Base-by-base conservation (phyloP, 2,797 vertebrate genomes). In the Chiroxiphia lanceolata region DNA sequence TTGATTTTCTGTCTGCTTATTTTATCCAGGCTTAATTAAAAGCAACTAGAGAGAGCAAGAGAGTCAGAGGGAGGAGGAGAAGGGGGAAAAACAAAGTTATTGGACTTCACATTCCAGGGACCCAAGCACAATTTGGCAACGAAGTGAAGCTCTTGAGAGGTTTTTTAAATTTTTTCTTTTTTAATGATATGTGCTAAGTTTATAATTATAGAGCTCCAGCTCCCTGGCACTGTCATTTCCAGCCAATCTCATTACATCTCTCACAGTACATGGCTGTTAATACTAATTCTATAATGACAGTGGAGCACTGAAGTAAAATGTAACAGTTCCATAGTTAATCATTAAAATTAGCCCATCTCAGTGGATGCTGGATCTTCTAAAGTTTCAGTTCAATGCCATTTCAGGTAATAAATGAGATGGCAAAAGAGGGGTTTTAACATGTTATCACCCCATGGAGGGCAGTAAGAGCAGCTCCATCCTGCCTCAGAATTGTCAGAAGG, bases 281-380 rank as follows among this genome's bases (percentile, higher is more conserved):
- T 97, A 92, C 91, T 97, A 97, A 97, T 97, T 97, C 88, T 63
- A 89, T 95, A 97, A 97, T 96, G 97, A 97, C 96, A 97, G 95
- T 77, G 57, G 83, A 96, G 87, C 89, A 94, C 16, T 87, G 93
- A 95, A 85, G 53, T 98, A 95, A 97, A 97, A 97, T 97, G 95
- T 97, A 97, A 97, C 93, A 93, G 93, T 97, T 97, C 87, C 97
- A 97, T 92, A 87, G 97, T 97, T 98, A 97, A 98, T 97, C 96
- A 98, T 97, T 97, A 97, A 95, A 98, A 98, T 97, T 96, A 98
- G 95, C 89, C 93, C 87, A 90, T 96, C 93, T 94, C 26, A 1
- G 94, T 95, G 93, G 93, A 97, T 94, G 86, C 86, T 90, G 86
- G 81, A 96, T 95, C 76, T 92, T 98, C 96, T 90, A 95, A 95